phyloP scores from a whole-genome alignment of 2,113 vertebrate species.

The Oxyura jamaicensis region DNA sequence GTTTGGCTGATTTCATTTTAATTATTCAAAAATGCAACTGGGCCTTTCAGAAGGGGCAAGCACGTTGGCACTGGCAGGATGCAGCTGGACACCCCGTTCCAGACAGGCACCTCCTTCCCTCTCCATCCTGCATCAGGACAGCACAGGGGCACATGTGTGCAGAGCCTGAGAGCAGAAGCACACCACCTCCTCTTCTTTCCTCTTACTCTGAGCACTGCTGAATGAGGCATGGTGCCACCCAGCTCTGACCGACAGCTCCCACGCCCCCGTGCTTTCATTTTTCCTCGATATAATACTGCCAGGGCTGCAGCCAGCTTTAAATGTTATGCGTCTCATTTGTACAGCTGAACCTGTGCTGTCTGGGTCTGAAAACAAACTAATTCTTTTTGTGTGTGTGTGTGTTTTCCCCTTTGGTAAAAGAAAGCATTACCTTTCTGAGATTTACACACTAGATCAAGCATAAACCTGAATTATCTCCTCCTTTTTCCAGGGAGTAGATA shows the following conservation, averaged over 20 bases:
- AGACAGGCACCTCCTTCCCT: neutral
- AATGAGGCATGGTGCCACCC: accelerated
- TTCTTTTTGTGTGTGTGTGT: neutral
- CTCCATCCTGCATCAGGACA: neutral
- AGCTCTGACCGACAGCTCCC: accelerated
- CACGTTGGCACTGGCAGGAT: neutral
- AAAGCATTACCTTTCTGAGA: conserved; percentile 35
- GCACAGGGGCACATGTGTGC: accelerated
- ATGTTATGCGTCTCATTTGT: neutral
- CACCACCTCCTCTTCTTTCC: neutral
- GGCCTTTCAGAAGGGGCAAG: neutral
- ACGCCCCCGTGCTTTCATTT: neutral
- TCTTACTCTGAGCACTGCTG: accelerated
- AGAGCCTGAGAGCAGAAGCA: neutral
- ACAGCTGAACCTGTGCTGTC: neutral
- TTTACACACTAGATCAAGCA: conserved; percentile 53
- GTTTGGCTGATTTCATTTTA: neutral
- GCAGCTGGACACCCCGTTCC: accelerated
- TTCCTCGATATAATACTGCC: neutral
- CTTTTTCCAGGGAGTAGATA: conserved; percentile 26
- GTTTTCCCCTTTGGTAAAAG: neutral
- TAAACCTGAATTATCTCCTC: conserved; percentile 25
- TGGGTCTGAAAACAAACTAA: conserved; percentile 20
- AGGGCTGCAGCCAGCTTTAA: neutral
- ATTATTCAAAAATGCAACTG: neutral